Base-by-base conservation (phyloP, 2,113 vertebrate genomes). In the Turnix velox region DNA sequence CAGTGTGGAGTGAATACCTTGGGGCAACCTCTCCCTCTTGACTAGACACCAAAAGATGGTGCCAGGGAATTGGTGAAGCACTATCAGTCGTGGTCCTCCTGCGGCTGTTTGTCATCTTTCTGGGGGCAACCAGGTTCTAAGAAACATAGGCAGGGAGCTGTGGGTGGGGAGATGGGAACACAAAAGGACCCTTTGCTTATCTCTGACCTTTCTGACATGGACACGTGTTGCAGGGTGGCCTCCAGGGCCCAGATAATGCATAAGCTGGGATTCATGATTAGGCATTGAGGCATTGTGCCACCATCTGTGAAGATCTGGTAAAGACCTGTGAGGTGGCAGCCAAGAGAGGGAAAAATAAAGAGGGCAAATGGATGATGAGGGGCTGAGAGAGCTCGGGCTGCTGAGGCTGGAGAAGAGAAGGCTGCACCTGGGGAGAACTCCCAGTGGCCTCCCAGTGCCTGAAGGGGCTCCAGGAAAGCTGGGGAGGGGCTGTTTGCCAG, bases 211-310 rank as follows among this genome's bases (percentile, higher is more conserved):
- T 71, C 23, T 92, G 82, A 12, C 30, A 14, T n/a, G 69, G 76
- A 46, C 3, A 20, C 7, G 9, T 83, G 57, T 76, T 2, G 8
- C 33, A 18, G 55, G 69, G 88, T 33, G 88, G 67, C 80, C 88
- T 63, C 57, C 30, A 6, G 69, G 48, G 27, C 54, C 20, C 68
- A 9, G 96, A 96, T 95, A 96, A 61, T 22, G 5, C 65, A 46
- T 5, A 73, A 77, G 88, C 93, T 97, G 95, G 92, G 55, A 15
- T 84, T 82, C 55, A 33, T 1, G 95, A 94, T 96, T 95, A 96
- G 81, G 42, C 39, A 5, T 33, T 2, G 31, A 87, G 62, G 35
- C 39, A 7, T 24, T 2, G 27, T 84, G 62, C 19, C 11, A 12
- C 43, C 37, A 43, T 68, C 72, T 79, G 48, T 63, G 61, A 68